Percentiles rank a stretch among this genome's conserved stretches.
phyloP scores from a whole-genome alignment of 2,797 vertebrate species.

The Xenopus petersii region DNA sequence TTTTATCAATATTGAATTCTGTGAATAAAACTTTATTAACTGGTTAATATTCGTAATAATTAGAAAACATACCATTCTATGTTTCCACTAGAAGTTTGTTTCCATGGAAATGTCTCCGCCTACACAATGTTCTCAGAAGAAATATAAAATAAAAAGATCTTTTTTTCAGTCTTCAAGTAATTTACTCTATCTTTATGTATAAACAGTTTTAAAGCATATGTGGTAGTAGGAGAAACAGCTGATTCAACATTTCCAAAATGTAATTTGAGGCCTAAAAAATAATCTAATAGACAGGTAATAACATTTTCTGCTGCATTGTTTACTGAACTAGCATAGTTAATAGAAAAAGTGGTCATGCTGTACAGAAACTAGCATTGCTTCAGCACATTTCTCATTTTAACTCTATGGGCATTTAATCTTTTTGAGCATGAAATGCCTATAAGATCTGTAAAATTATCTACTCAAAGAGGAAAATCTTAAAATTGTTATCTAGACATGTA shows the following conservation, averaged over 20 bases:
- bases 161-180: slow-evolving; percentile 1
- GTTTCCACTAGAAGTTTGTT: slow-evolving; percentile 19
- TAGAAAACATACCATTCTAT: slow-evolving; percentile 25
- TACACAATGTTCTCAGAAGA: slow-evolving; percentile 25
- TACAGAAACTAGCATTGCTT: no score
- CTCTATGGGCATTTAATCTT: no score
- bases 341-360: not conserved
- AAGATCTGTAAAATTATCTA: no score
- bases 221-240: slow-evolving; percentile 16
- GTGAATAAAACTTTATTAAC: slow-evolving; percentile 29
- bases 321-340: slow-evolving; percentile 1
- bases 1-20: not conserved
- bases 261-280: slow-evolving; percentile 21
- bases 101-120: slow-evolving; percentile 14
- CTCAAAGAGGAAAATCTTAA: no score
- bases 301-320: slow-evolving; percentile 24
- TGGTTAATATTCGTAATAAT: slow-evolving; percentile 17
- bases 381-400: no score
- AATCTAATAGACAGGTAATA: slow-evolving; percentile 35
- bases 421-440: no score
- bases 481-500: no score
- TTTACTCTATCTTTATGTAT: slow-evolving; percentile 22
- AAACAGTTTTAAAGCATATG: slow-evolving; percentile 33
- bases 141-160: slow-evolving; percentile 42
- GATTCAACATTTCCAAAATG: slow-evolving; percentile 37